These are phyloP conservation scores for Pteronura brasiliensis DNA, from an alignment of 2,113 vertebrate species.

Conservation along the genomic window DNA sequence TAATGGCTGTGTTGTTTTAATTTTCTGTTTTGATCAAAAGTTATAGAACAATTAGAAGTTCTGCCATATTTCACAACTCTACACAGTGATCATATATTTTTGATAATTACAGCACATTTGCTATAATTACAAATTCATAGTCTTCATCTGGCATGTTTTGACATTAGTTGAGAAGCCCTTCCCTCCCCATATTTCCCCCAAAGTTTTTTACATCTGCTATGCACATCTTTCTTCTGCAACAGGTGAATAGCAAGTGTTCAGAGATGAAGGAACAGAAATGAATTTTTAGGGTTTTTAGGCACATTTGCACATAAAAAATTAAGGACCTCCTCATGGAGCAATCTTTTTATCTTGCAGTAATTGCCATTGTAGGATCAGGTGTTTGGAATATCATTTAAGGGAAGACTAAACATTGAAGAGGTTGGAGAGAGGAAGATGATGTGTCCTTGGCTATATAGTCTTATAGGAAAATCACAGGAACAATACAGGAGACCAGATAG, in stretches of 20 bases:
- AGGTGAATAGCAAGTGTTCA: constrained; percentile 51
- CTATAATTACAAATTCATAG: neutral
- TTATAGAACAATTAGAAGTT: neutral
- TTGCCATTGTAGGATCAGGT: constrained; percentile 39
- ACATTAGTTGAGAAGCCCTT: neutral
- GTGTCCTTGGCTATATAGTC: neutral
- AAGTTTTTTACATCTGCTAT: constrained; percentile 31
- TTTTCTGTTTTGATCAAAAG: neutral
- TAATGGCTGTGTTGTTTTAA: neutral
- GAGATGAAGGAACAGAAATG: neutral
- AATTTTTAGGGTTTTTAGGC: neutral
- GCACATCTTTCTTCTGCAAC: constrained; percentile 35
- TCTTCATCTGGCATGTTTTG: neutral
- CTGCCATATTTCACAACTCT: neutral
- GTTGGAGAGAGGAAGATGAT: neutral
- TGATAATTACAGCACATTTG: neutral
- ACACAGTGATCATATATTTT: neutral
- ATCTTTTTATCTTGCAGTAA: constrained; percentile 28
- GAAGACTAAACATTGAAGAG: neutral
- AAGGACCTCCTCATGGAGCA: neutral
- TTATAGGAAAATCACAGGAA: neutral
- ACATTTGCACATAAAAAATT: neutral
- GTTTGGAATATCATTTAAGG: constrained; percentile 35
- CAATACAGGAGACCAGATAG: neutral
- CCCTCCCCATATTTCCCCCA: neutral